Base-by-base conservation (phyloP, 2,797 vertebrate species). In the Pseudochromis fuscus region DNA sequence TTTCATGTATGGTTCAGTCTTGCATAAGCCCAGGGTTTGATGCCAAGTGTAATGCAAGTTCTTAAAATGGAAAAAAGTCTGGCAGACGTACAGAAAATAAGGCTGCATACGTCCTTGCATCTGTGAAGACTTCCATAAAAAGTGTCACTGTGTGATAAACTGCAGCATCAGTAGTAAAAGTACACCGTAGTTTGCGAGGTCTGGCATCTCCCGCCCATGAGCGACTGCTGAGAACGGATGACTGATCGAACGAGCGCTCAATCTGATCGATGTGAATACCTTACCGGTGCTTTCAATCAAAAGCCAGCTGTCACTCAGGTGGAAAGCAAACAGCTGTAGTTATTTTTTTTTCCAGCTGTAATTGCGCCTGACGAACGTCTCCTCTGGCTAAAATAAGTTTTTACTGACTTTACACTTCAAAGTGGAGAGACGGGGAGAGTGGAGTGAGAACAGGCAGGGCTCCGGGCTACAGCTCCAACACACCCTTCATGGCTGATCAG, bases 331-430 rank as follows among this genome's bases (percentile, higher is more conserved):
- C 45, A 7, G 35, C 61, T 65, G n/a, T n/a, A n/a, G n/a, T 69
- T 66, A 51, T 81, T 79, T 77, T 67, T 74, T 66, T 72, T 45
- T 42, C 46, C 49, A 56, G 59, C 24, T 10, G 9, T 67, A 70
- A 77, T 79, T 60, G 57, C 67, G 64, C 21, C 46, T 48, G 45
- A 51, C n/a, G 23, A 84, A 73, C 60, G 59, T 61, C 15, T 74
- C 51, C 77, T 81, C 40, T 38, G 61, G 78, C 50, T 60, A 50
- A 65, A 74, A 49, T 55, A 75, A 60, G 21, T 79, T 81, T 82
- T 72, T 65, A 64, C 65, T 70, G 75, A 75, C 75, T 84, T 81
- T 55, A 55, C 59, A 79, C 77, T 84, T 84, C 70, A 85, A 86
- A 87, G 83, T 69, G 11, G 35, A 59, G 62, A 62, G 60, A 64